These are phyloP conservation scores for Pachyramphus minor DNA, from an alignment of 2,113 vertebrate genomes.

Conservation along the genomic window DNA sequence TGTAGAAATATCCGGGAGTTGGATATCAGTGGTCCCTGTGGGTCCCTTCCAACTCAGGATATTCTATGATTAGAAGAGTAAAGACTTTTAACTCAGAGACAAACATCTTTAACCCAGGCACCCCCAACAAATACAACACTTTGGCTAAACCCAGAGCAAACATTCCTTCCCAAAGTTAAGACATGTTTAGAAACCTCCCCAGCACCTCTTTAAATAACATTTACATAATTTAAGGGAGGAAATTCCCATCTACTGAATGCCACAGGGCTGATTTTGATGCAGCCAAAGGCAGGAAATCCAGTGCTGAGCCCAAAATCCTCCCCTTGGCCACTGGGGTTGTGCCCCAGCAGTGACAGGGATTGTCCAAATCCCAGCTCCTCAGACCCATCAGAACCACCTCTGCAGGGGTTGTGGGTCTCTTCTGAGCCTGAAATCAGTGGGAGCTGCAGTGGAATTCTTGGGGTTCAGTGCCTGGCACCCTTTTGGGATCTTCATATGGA, in stretches of 20 bases:
- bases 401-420: not conserved
- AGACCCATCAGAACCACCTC: not conserved
- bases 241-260: not conserved
- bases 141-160: not conserved
- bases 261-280: not conserved
- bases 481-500: not conserved
- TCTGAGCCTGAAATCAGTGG: not conserved
- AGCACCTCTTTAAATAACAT: not conserved
- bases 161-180: not conserved
- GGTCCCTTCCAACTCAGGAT: not conserved
- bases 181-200: not conserved
- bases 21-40: not conserved
- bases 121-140: not conserved
- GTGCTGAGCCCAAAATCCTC: not conserved
- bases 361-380: not conserved
- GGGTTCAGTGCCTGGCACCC: fast-evolving
- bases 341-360: not conserved
- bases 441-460: not conserved
- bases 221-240: not conserved
- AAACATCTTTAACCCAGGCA: not conserved
- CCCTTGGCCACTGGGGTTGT: not conserved
- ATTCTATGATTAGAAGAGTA: not conserved
- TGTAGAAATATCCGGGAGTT: not conserved
- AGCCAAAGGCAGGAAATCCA: conserved; percentile 2
- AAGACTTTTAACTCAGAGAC: not conserved